phyloP scores from a whole-genome alignment of 2,797 vertebrate genomes.

The Chromobotia macracanthus region DNA sequence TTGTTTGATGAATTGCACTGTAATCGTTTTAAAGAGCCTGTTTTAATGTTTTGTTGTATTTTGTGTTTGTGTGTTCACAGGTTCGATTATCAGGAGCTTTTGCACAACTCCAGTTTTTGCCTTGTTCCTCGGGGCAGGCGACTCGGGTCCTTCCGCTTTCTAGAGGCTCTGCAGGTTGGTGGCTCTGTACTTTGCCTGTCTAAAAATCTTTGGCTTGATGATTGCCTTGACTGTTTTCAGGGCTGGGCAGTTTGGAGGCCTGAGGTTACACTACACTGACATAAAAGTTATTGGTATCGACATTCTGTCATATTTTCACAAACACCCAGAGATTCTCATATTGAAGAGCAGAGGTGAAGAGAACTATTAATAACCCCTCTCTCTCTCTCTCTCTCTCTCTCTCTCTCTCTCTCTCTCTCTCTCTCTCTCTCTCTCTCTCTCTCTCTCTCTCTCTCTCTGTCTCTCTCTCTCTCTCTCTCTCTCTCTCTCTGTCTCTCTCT shows the following conservation, averaged over 20 bases:
- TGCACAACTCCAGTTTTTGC: conserved; percentile 83
- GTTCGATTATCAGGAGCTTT: conserved; percentile 83
- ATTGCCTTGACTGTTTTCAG: conserved; percentile 58
- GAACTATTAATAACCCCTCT: too few relatives aligned
- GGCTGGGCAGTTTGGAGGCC: conserved; percentile 43
- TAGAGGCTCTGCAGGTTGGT: conserved; percentile 82
- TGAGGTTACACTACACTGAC: conserved; percentile 50
- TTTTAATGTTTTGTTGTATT: not conserved
- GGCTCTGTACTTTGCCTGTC: conserved; percentile 21
- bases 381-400: conserved; percentile 5
- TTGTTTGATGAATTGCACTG: too few relatives aligned
- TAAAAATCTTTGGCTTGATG: conserved; percentile 36
- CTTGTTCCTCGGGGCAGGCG: conserved; percentile 80
- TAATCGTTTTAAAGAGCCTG: not conserved
- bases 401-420: not conserved
- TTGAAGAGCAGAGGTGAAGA: too few relatives aligned
- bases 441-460: conserved; percentile 6
- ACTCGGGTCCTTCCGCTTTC: conserved; percentile 82
- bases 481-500: conserved; percentile 2
- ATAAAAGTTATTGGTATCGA: conserved; percentile 65
- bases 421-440: not conserved
- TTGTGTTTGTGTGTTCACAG: conserved; percentile 60
- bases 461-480: not conserved
- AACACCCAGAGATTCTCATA: conserved; percentile 24
- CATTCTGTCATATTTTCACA: conserved; percentile 65